These are phyloP conservation scores for Drosophila truncata DNA, from an alignment of 1,140 invertebrate species.

Conservation along the genomic window DNA sequence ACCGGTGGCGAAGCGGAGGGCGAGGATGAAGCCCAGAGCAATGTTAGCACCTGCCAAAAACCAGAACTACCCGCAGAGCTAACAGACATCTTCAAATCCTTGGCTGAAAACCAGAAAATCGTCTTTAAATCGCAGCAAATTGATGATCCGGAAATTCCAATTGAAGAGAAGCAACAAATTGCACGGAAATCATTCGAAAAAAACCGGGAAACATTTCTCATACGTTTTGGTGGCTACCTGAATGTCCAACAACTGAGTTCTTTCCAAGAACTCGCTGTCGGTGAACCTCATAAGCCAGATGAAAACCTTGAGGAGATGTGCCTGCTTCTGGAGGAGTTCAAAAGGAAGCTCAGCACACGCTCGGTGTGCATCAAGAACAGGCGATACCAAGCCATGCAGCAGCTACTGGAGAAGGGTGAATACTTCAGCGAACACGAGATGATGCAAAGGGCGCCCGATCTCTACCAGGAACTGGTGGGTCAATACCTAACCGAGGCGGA, in stretches of 20 bases:
- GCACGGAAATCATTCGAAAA: slow-evolving; percentile 89
- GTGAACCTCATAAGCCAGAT: slow-evolving; percentile 33
- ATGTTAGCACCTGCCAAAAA: not conserved
- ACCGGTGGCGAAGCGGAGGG: slow-evolving; percentile 32
- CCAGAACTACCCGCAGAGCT: slow-evolving; percentile 40
- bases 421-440: slow-evolving; percentile 97
- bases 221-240: slow-evolving; percentile 92
- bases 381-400: slow-evolving; percentile 92
- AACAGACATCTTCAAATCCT: slow-evolving; percentile 62
- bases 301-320: slow-evolving; percentile 87
- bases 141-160: slow-evolving; percentile 90
- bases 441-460: slow-evolving; percentile 94
- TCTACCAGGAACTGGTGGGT: slow-evolving; percentile 95
- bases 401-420: slow-evolving; percentile 89
- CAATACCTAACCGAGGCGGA: slow-evolving; percentile 93
- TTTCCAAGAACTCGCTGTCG: slow-evolving; percentile 86
- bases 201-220: slow-evolving; percentile 90
- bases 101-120: slow-evolving; percentile 83
- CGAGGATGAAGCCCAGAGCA: slow-evolving; percentile 13
- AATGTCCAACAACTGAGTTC: slow-evolving; percentile 88
- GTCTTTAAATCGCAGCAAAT: slow-evolving; percentile 92
- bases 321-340: slow-evolving; percentile 88
- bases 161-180: slow-evolving; percentile 89
- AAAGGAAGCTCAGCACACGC: slow-evolving; percentile 86
- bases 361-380: slow-evolving; percentile 91